Base-by-base conservation (phyloP, 2,888 invertebrate species). In the Pemphredon lugubris region DNA sequence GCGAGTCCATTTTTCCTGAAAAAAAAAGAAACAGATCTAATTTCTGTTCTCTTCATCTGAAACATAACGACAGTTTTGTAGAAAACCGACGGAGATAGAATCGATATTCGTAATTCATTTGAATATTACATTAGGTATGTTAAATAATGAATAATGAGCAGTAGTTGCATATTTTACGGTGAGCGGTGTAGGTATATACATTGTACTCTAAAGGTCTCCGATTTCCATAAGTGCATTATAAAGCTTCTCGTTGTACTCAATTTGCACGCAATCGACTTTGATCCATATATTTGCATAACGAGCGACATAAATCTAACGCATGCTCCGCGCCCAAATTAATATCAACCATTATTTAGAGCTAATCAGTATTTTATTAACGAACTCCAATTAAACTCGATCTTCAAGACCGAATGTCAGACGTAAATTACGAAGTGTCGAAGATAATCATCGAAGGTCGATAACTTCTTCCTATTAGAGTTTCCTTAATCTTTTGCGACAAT, bases 1-100 rank as follows among this genome's bases (percentile, higher is more conserved):
- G 86, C 90, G 88, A 89, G 26, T 87, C 86, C 86, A 90, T 87
- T 68, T 86, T 86, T 34, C 75, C 91, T 91, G 55, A 85, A 16
- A 37, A 5, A 1, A 13, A 37, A 1, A 37, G 1, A 1, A n/a
- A 11, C 13, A 37, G 4, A 4, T 11, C 5, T 16, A 40, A 26
- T 26, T 26, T n/a, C n/a, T n/a, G n/a, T n/a, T n/a, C n/a, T n/a
- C n/a, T n/a, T n/a, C n/a, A n/a, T n/a, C n/a, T n/a, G n/a, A n/a
- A n/a, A n/a, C n/a, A n/a, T n/a, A n/a, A n/a, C n/a, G n/a, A n/a
- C n/a, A n/a, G n/a, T n/a, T n/a, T n/a, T n/a, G n/a, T n/a, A n/a
- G n/a, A n/a, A n/a, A n/a, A n/a, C n/a, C n/a, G n/a, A n/a, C n/a
- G n/a, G n/a, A n/a, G n/a, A n/a, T n/a, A n/a, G n/a, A n/a, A n/a